Evolutionary conservation across 1,140 invertebrate genomes (phyloP), one percentile per base, ranked within the genome.

Genomic region (Drosophila novamexicana): DNA sequence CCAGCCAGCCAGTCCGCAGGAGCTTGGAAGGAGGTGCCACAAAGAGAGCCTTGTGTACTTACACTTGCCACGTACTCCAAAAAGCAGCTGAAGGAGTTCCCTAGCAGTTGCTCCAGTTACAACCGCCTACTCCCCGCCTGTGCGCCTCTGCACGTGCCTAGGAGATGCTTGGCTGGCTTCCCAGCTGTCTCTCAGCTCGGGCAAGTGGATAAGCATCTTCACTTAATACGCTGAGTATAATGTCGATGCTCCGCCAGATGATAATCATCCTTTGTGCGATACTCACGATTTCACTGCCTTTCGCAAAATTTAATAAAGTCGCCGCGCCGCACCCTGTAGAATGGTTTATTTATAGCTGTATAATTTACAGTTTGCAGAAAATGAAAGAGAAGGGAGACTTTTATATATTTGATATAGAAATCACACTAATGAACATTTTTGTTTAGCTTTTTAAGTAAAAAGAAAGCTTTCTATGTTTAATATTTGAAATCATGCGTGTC

Each of bases 171-270:
- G 37, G 52, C 68, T 57, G 54, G 39, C 64, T 52, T 59, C 59
- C 49, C 49, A 61, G 53, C 59, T 29, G 44, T 59, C 47, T 34
- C 16, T 52, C 16, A 36, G 14, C 34, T 45, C 9, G 57, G 44
- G 56, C 40, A 34, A 59, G 42, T 76, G 76, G 82, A 88, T 88
- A 88, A 89, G 84, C 84, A 88, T 88, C 84, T 88, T 83, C 69
- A 78, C 84, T 89, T 88, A 88, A 88, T 88, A 73, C 80, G 16
- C 57, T 76, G 77, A 75, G 84, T 88, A 89, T 83, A 88, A 89
- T 89, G 84, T 75, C 77, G 84, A 88, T 88, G 84, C 67, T 89
- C 49, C 70, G 69, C 59, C 62, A 76, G 84, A 88, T 88, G 89
- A 89, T 88, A 89, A 89, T 78, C 22, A 84, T 89, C 74, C 79